phyloP scores from a whole-genome alignment of 2,113 vertebrate species.

The Meles meles region DNA sequence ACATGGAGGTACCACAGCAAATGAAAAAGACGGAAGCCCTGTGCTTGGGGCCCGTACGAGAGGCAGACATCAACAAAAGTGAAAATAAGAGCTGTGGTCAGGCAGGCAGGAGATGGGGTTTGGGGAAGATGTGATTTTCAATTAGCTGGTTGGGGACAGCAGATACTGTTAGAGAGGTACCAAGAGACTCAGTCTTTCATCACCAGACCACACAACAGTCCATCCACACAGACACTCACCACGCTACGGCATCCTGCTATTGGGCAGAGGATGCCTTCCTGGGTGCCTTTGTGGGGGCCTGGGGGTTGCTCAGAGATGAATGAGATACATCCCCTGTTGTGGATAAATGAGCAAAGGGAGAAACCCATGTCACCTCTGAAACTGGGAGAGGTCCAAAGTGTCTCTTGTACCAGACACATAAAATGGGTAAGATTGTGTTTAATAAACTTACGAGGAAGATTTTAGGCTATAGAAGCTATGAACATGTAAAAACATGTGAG shows the following conservation, averaged over 20 bases:
- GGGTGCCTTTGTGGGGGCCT: background rate
- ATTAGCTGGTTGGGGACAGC: too few species aligned
- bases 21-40: background rate
- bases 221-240: background rate
- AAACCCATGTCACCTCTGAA: background rate
- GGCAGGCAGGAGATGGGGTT: background rate
- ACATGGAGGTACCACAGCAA: background rate
- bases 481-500: background rate
- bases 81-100: background rate
- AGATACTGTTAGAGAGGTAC: too few species aligned
- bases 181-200: background rate
- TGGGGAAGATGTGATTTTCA: background rate
- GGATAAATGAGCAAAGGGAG: background rate
- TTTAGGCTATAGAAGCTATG: background rate
- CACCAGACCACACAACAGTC: fast-evolving
- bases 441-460: background rate
- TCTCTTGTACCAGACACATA: too few species aligned
- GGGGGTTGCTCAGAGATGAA: background rate
- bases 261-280: background rate
- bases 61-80: background rate
- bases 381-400: background rate
- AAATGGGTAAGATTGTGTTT: background rate
- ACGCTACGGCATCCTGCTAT: fast-evolving
- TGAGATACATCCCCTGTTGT: background rate
- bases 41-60: background rate